Base-by-base conservation (phyloP, 2,888 invertebrate species). In the Leptogaster cylindrica region DNA sequence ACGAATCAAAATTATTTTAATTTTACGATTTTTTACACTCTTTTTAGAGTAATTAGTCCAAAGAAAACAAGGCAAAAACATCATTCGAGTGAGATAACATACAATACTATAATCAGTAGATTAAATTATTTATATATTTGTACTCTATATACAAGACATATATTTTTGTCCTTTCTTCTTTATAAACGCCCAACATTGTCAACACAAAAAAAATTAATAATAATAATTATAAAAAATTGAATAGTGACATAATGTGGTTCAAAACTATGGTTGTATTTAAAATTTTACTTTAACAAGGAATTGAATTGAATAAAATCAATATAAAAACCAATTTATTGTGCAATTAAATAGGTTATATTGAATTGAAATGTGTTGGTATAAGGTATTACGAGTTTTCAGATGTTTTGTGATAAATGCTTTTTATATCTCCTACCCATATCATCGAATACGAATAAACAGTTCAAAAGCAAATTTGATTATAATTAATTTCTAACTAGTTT, bases 371-470 rank as follows among this genome's bases (percentile, higher is more conserved):
- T 46, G 18, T 41, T 41, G 39, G 63, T 31, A 63, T 46, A 63
- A 63, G 31, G 31, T 46, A 63, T 65, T 50, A 50, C 36, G 44
- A 67, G 51, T 64, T 67, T 65, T 65, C 39, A 58, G 70, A 66
- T 67, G 66, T 71, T 72, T 73, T 73, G 71, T 73, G 72, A 73
- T 73, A 73, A 72, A 69, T 68, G 72, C 72, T 73, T 73, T 70
- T 72, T 73, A 70, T 64, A 64, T 68, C 70, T 70, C 70, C 67
- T 70, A 67, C 71, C 70, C 73, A 73, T 73, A 73, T 73, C 73
- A 73, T 71, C 72, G 72, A 73, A 73, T 68, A 71, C 65, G 44
- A 68, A 55, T 66, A 55, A 64, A 70, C 41, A 46, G 36, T 28
- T 64, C 58, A 66, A 63, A 65, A 68, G 61, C 68, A 71, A 70